Evolutionary conservation across 2,888 invertebrate genomes (phyloP).

Genomic region (Hirtodrosophila histrioides): DNA sequence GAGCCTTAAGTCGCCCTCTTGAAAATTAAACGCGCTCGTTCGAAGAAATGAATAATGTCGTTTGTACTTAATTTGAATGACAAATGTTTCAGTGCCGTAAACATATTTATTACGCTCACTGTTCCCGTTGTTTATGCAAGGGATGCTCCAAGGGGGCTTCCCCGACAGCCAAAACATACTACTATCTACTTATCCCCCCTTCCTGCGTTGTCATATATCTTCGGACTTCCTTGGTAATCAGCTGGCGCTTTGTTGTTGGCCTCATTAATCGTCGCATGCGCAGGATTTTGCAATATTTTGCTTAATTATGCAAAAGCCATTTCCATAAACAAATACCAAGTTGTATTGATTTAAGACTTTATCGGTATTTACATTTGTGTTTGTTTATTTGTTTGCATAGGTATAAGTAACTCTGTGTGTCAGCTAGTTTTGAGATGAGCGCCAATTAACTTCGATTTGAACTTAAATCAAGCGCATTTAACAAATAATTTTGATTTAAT

Average conservation of each 20-base stretch:
- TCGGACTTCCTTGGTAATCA: constrained; percentile 21
- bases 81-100: constrained; percentile 65
- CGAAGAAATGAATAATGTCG: constrained; percentile 66
- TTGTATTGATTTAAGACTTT: constrained; percentile 49
- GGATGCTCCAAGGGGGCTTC: constrained; percentile 5
- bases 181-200: background rate
- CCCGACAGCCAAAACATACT: constrained; percentile 11
- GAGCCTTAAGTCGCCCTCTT: background rate
- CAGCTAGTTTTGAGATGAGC: background rate
- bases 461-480: background rate
- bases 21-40: constrained; percentile 30
- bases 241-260: constrained; percentile 47
- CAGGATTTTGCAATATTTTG: constrained; percentile 52
- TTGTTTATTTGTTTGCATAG: constrained; percentile 33
- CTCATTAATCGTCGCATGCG: constrained; percentile 48
- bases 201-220: constrained; percentile 13
- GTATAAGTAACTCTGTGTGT: constrained; percentile 8
- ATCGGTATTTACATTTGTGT: constrained; percentile 5
- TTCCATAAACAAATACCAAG: constrained; percentile 22
- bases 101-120: constrained; percentile 65
- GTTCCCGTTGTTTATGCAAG: constrained; percentile 18
- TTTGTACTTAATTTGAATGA: constrained; percentile 75
- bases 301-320: constrained; percentile 51
- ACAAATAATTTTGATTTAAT: background rate
- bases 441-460: constrained; percentile 12